A percentile compares a stretch with the other conserved stretches of the same genome.
These are phyloP conservation scores for Syrmaticus mikado DNA, from an alignment of 2,113 vertebrate species.

Conservation along the genomic window DNA sequence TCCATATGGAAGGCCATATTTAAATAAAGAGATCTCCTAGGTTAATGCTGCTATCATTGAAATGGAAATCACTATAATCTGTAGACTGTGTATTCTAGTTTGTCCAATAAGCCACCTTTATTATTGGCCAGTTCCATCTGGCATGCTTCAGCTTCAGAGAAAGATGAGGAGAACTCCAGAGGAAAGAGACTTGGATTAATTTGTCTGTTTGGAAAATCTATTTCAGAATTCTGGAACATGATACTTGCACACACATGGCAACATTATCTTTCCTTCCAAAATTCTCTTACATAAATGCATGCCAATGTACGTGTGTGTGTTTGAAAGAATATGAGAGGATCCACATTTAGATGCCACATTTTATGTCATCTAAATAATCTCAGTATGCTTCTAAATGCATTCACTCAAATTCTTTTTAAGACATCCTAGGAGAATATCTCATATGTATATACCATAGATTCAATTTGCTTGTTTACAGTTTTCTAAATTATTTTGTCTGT, in stretches of 20 bases:
- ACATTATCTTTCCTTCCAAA: background rate
- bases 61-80: background rate
- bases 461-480: slow-evolving; percentile 50
- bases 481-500: slow-evolving; percentile 45
- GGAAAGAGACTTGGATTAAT: background rate
- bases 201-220: background rate
- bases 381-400: slow-evolving; percentile 1
- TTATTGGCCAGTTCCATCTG: background rate
- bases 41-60: background rate
- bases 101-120: background rate
- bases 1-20: background rate
- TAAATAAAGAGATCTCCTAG: background rate
- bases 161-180: background rate
- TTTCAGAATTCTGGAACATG: background rate
- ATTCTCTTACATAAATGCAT: background rate
- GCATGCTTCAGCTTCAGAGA: background rate
- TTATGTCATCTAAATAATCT: background rate
- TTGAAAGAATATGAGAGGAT: background rate
- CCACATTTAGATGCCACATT: background rate
- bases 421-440: background rate
- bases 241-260: background rate
- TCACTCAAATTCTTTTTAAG: background rate
- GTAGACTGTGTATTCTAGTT: background rate
- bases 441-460: slow-evolving; percentile 1
- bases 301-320: background rate